A percentile compares a stretch with the other conserved stretches of the same genome.
These are phyloP conservation scores for Eremophila alpestris DNA, from an alignment of 2,797 vertebrate genomes.

Conservation along the genomic window DNA sequence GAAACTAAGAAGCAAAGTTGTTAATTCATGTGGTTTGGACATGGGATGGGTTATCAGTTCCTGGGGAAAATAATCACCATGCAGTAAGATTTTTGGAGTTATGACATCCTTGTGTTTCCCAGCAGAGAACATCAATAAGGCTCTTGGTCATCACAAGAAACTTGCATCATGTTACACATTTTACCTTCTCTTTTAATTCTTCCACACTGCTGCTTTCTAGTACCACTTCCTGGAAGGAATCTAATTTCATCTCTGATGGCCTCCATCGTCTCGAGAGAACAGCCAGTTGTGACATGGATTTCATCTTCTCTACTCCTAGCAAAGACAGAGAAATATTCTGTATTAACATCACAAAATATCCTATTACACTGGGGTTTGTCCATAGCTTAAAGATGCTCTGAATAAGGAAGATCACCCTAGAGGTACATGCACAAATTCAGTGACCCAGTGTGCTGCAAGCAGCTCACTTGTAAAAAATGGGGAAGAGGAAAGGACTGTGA, in stretches of 20 bases:
- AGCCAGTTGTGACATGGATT: constrained; percentile 97
- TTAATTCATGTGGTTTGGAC: background rate
- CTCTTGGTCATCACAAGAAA: background rate
- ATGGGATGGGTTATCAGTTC: background rate
- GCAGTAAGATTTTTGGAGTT: background rate
- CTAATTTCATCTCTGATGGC: constrained; percentile 90
- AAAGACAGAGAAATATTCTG: background rate
- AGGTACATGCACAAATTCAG: background rate
- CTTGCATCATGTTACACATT: background rate
- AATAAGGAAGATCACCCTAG: background rate
- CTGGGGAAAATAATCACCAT: too few relatives aligned
- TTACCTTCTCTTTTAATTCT: constrained; percentile 94
- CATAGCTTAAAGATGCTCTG: background rate
- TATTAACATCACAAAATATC: background rate
- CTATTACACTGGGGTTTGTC: background rate
- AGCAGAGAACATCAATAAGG: background rate
- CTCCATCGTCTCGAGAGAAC: constrained; percentile 91
- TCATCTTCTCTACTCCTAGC: constrained; percentile 95
- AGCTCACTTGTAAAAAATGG: background rate
- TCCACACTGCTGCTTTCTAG: constrained; percentile 96
- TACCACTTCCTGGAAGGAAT: constrained; percentile 93
- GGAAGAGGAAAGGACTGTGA: background rate
- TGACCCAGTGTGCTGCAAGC: background rate
- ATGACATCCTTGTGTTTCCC: background rate
- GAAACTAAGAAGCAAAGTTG: background rate